Evolutionary conservation across 2,113 vertebrate species (phyloP).

Genomic region (Corvus moneduloides): DNA sequence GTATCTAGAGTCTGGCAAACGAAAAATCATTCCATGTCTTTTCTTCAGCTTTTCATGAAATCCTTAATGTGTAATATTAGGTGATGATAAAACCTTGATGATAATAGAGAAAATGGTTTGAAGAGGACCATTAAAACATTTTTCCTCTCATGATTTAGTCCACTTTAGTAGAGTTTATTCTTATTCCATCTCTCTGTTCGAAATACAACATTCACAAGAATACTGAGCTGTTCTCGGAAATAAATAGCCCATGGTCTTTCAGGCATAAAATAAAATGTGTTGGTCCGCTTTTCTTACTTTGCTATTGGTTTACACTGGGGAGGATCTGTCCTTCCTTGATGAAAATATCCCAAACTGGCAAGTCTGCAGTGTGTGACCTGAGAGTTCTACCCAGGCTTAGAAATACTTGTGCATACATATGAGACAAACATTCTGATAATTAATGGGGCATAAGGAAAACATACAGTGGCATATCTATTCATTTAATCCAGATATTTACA

Average conservation of each 20-base stretch:
- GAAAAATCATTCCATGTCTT: neutral
- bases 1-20: neutral
- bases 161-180: neutral
- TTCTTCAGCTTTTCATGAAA: neutral
- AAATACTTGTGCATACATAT: neutral
- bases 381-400: neutral
- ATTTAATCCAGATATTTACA: neutral
- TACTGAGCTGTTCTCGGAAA: neutral
- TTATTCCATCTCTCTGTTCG: neutral
- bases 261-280: neutral
- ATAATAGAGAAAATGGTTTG: neutral
- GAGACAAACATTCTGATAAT: neutral
- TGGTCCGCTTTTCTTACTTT: neutral
- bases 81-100: neutral
- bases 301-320: neutral
- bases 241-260: neutral
- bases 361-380: neutral
- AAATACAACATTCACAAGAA: neutral
- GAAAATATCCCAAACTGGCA: neutral
- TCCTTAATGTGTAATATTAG: neutral
- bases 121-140: neutral
- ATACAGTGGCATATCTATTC: rapidly evolving
- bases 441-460: neutral
- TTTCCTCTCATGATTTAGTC: neutral
- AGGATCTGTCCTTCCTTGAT: neutral